Evolutionary conservation across 2,888 invertebrate genomes (phyloP).

Genomic region (Euplexia lucipara): DNA sequence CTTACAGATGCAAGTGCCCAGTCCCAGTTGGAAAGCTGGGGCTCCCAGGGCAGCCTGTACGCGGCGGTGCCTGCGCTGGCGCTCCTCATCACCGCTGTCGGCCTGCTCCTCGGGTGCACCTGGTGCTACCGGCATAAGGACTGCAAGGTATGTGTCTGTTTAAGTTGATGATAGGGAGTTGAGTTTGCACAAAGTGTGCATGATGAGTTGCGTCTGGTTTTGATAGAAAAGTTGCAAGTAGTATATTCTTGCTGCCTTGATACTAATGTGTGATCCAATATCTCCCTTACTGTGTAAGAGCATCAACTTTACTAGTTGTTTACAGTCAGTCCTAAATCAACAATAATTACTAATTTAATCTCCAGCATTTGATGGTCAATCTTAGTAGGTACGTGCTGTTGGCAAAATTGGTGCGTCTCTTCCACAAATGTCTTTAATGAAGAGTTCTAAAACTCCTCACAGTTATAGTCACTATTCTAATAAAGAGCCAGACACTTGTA

Average conservation of each 20-base stretch:
- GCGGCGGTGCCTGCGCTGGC: constrained; percentile 85
- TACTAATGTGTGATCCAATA: constrained; percentile 16
- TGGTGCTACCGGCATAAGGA: constrained; percentile 89
- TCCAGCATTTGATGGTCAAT: too few relatives aligned
- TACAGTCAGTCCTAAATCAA: too few relatives aligned
- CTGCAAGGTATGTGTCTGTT: constrained; percentile 80
- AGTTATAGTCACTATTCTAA: too few relatives aligned
- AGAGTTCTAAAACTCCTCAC: too few relatives aligned
- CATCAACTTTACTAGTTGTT: not conserved
- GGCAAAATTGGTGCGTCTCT: too few relatives aligned
- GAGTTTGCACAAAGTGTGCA: constrained; percentile 6
- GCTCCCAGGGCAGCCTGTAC: constrained; percentile 75
- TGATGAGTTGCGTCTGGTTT: not conserved
- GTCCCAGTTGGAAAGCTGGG: constrained; percentile 74
- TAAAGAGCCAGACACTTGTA: too few relatives aligned
- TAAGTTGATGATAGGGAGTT: not conserved
- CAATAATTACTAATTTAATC: too few relatives aligned
- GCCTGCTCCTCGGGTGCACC: constrained; percentile 86
- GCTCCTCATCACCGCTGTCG: constrained; percentile 83
- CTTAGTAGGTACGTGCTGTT: too few relatives aligned
- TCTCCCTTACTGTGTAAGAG: not conserved
- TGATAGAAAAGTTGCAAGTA: not conserved
- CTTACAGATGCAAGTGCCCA: constrained; percentile 73
- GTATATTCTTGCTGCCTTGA: not conserved
- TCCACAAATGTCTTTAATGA: too few relatives aligned